Conservation (phyloP, 2,113 vertebrate genomes). For the Mellivora capensis region DNA sequence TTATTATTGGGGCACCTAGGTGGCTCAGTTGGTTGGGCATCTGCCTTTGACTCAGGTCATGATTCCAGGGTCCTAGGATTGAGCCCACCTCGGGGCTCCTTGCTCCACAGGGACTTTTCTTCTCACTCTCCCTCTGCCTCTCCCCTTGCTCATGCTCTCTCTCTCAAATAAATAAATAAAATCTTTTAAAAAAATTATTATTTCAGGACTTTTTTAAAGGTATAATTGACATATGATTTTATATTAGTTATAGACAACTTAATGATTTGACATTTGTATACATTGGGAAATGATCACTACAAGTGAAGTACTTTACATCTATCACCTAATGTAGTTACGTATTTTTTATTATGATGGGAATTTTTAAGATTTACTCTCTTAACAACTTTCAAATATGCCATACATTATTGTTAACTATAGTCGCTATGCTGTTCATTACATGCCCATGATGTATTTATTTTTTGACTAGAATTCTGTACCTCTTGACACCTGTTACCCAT, state of each 20-base stretch:
- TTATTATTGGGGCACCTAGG: background rate
- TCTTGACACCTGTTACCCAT: background rate
- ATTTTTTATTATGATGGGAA: background rate
- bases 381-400: background rate
- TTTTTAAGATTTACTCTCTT: background rate
- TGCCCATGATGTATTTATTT: background rate
- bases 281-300: background rate
- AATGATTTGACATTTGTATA: background rate
- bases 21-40: background rate
- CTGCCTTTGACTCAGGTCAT: background rate
- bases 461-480: background rate
- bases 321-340: background rate
- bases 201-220: background rate
- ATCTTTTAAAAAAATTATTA: background rate
- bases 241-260: background rate
- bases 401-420: background rate
- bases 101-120: background rate
- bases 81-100: background rate
- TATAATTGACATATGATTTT: background rate
- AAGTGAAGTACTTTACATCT: background rate
- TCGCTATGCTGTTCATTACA: background rate
- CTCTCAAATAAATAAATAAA: background rate
- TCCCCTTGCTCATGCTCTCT: background rate
- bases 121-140: background rate
- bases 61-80: background rate